Evolutionary conservation across 2,113 vertebrate species (phyloP).

Genomic region (Tragelaphus scriptus): DNA sequence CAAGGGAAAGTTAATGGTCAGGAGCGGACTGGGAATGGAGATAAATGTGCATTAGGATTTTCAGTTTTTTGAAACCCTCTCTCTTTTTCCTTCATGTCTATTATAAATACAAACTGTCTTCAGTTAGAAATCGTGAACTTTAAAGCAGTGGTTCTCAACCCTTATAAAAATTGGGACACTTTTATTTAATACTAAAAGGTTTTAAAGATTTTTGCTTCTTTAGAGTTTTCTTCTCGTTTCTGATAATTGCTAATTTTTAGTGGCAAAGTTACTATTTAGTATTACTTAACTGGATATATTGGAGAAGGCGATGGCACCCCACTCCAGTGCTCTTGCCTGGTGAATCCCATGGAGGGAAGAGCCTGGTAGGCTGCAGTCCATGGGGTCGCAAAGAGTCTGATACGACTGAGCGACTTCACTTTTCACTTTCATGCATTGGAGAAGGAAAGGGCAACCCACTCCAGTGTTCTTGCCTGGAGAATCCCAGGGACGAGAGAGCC

Average conservation of each 20-base stretch:
- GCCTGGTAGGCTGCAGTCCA: too few relatives aligned
- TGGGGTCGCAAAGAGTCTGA: accelerated
- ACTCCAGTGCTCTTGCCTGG: too few relatives aligned
- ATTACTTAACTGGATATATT: background rate
- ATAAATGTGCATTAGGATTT: background rate
- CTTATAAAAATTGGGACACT: background rate
- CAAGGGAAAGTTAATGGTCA: constrained; percentile 55
- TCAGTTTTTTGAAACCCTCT: background rate
- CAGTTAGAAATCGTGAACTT: background rate
- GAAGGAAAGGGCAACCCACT: too few relatives aligned
- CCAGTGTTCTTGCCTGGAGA: too few relatives aligned
- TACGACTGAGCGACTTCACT: too few relatives aligned
- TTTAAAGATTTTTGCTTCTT: background rate
- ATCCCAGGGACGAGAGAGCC: too few relatives aligned
- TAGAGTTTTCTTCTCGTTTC: background rate
- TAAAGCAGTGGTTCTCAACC: background rate
- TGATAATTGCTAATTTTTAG: background rate
- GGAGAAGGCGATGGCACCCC: too few relatives aligned
- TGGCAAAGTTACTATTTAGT: background rate
- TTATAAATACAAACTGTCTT: background rate
- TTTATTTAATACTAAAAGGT: background rate
- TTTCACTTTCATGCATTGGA: too few relatives aligned
- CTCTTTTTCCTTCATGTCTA: background rate
- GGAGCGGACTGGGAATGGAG: background rate
- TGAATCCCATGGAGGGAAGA: too few relatives aligned